Percentiles rank a stretch among this genome's conserved stretches.
Evolutionary conservation across 2,113 vertebrate species (phyloP).

Genomic region (Bubo scandiacus): DNA sequence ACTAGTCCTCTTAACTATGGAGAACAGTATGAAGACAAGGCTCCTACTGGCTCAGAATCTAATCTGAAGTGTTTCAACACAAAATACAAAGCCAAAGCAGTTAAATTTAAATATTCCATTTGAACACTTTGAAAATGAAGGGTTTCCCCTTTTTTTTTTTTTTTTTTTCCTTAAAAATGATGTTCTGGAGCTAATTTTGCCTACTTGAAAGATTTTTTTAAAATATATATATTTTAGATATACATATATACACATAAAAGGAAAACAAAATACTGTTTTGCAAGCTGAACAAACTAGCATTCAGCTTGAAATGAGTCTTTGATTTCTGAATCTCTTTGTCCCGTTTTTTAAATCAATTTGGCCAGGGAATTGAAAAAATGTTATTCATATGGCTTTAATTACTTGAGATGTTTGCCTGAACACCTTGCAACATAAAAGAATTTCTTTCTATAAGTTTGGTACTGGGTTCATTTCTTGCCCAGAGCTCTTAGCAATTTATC

Average conservation of each 20-base stretch:
- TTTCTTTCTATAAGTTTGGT: neutral
- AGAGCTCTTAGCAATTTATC: neutral
- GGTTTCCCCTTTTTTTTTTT: accelerated
- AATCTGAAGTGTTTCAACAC: neutral
- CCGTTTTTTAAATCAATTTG: neutral
- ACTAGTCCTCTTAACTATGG: neutral
- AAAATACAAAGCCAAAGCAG: neutral
- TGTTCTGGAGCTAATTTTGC: neutral
- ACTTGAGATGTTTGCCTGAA: neutral
- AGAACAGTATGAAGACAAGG: neutral
- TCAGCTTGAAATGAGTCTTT: neutral
- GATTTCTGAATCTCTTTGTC: neutral
- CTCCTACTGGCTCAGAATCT: neutral
- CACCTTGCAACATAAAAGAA: neutral
- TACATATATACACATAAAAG: neutral
- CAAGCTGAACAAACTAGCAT: neutral
- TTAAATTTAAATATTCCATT: neutral
- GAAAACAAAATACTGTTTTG: neutral
- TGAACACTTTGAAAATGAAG: neutral
- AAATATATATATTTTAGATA: neutral
- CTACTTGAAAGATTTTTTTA: neutral
- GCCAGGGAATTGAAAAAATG: neutral
- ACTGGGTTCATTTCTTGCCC: neutral
- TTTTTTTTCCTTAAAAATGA: neutral
- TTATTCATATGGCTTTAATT: neutral